phyloP scores from a whole-genome alignment of 2,888 invertebrate species.

The Drosophila paranaensis region DNA sequence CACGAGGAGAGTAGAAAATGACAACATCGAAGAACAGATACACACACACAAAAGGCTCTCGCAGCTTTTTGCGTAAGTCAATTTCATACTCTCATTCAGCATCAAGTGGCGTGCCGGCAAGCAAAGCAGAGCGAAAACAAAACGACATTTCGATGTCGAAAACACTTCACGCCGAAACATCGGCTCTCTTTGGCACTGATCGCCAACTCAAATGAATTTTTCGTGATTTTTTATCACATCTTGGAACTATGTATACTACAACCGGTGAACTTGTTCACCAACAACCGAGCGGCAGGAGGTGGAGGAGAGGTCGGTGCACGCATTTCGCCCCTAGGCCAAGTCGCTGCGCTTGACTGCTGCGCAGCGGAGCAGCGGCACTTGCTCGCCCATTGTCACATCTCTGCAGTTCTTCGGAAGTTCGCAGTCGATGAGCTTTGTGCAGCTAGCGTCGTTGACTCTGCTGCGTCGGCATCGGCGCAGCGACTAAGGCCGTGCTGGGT shows the following conservation, averaged over 20 bases:
- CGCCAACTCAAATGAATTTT: slow-evolving; percentile 41
- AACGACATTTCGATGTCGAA: slow-evolving; percentile 18
- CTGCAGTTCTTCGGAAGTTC: slow-evolving; percentile 19
- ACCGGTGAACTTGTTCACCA: slow-evolving; percentile 23
- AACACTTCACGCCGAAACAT: slow-evolving; percentile 40
- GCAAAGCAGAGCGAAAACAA: slow-evolving; percentile 43
- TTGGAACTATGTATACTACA: background rate
- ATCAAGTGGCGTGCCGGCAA: slow-evolving; percentile 55
- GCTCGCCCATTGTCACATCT: slow-evolving; percentile 1
- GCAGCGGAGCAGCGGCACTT: slow-evolving; percentile 2
- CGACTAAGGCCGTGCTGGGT: slow-evolving; percentile 36
- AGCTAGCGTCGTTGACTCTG: slow-evolving; percentile 10
- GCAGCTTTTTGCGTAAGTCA: slow-evolving; percentile 12
- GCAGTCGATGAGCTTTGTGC: slow-evolving; percentile 6
- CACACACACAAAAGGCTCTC: slow-evolving; percentile 8
- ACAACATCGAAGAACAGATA: slow-evolving; percentile 14
- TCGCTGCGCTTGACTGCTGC: slow-evolving; percentile 7
- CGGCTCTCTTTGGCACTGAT: slow-evolving; percentile 48
- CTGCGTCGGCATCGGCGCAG: slow-evolving; percentile 7
- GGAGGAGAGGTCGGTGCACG: slow-evolving; percentile 21
- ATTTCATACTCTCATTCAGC: slow-evolving; percentile 30
- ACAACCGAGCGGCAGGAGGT: slow-evolving; percentile 16
- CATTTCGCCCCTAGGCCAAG: slow-evolving; percentile 46
- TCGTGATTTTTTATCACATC: slow-evolving; percentile 12
- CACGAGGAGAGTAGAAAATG: slow-evolving; percentile 16